Base-by-base conservation (phyloP, 2,797 vertebrate species). In the Carcharodon carcharias region DNA sequence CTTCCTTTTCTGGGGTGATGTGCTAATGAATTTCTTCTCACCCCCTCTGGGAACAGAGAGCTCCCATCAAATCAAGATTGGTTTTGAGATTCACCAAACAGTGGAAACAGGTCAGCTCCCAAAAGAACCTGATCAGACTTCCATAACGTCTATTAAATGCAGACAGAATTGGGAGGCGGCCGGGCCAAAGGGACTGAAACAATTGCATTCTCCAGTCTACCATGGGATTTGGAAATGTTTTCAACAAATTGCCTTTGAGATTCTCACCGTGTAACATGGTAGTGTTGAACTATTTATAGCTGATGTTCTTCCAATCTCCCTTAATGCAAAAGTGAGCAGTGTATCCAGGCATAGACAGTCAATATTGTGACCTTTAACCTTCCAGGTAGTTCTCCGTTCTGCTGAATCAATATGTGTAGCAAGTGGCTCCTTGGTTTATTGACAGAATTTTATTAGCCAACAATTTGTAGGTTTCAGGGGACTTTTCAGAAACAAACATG, bases 331-430 rank as follows among this genome's bases (percentile, higher is more conserved):
- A 77, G 45, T 71, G 69, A 77, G 50, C 94, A 77, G 94, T 56
- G 67, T 77, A 95, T 77, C 50, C 69, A 95, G 31, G 67, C 94
- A 35, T 56, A 95, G 69, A 58, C 67, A 95, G 94, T 95, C 94
- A 95, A 95, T 95, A 77, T 54, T 77, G 28, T 77, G 69, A 95
- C 94, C 69, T 71, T 95, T 95, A 77, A 95, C 94, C 94, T 95
- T 77, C 54, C 69, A 95, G 94, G 94, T 73, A 73, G 45, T n/a
- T 95, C 67, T 95, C 28, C 67, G 69, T 94, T 73, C 94, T 21
- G 69, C 40, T n/a, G 50, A 95, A 73, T 95, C 94, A 95, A 95
- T 73, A 95, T 71, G 61, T 67, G 69, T 54, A 77, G 69, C 69
- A 77, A 95, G 69, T 95, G 69, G 69, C 94, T 77, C 54, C 69